Evolutionary conservation across 2,113 vertebrate species (phyloP).

Genomic region (Pitta sordida): DNA sequence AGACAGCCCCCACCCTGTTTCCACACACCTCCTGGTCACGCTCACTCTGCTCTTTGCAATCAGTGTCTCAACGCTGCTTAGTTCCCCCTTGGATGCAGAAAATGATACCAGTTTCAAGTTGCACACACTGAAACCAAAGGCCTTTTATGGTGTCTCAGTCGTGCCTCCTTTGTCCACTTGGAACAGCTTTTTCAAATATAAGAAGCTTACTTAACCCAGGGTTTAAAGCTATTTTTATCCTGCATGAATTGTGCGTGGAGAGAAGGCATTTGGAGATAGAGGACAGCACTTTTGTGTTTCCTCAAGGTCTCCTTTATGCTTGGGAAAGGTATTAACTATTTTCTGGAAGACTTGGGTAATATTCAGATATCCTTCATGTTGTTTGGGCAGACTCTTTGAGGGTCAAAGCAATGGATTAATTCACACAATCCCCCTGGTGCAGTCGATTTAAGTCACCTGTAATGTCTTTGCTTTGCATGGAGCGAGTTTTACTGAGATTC

Average conservation of each 20-base stretch:
- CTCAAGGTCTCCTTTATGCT: background rate
- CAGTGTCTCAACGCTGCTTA: background rate
- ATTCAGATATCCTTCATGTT: background rate
- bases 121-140: background rate
- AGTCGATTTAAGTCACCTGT: background rate
- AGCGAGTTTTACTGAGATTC: background rate
- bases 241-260: background rate
- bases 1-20: background rate
- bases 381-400: background rate
- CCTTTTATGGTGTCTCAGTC: background rate
- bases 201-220: constrained; percentile 54
- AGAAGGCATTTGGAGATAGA: background rate
- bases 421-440: background rate
- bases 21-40: background rate
- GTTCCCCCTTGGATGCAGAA: background rate
- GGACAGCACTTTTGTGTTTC: background rate
- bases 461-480: background rate
- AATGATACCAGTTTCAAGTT: background rate
- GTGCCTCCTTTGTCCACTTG: background rate
- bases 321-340: background rate
- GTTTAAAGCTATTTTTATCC: constrained; percentile 57
- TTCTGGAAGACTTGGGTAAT: background rate
- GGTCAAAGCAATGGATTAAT: background rate
- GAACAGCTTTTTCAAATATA: constrained; percentile 21
- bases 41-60: background rate